Base-by-base conservation (phyloP, 1,140 invertebrate species). In the Habropoda laboriosa region DNA sequence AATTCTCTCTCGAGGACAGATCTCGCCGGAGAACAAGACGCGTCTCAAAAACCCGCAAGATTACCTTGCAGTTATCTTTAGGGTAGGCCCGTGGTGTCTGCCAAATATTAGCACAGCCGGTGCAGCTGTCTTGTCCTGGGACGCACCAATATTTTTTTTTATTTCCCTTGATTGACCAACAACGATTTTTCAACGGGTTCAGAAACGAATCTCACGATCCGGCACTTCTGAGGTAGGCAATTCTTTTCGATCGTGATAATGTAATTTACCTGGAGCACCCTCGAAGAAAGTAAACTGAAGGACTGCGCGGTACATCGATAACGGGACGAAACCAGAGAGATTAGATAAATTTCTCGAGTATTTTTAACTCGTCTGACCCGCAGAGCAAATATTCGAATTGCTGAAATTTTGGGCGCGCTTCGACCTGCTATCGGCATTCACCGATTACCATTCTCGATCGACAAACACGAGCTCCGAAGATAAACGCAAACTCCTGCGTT, bases 41-140 rank as follows among this genome's bases (percentile, higher is more conserved):
- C 47, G 30, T 58, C 60, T 57, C 0, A 76, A 83, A n/a, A 84
- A 76, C 53, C 55, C 10, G 49, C 21, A n/a, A 80, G 53, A 58
- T 85, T 76, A 67, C 32, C 35, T 72, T 27, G 27, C 38, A 57
- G 68, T 49, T 85, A 84, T 85, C 79, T 77, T 81, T 38, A 21
- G 45, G 51, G 57, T 35, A 45, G 45, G 67, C 30, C 58, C 60
- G 61, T 79, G 70, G 42, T 79, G 83, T 82, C 74, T 82, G 80
- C 76, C 84, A 86, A 86, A 86, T 86, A 86, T 86, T 86, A 86
- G 72, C 83, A 86, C 83, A 86, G 85, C 76, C 71, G 80, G 67
- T 82, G 80, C 84, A 82, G 84, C 75, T 86, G 78, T n/a, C 51
- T 8, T 13, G 47, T n/a, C 2, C 49, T 16, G 55, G n/a, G 40